Percentiles rank a stretch among this genome's conserved stretches.
phyloP scores from a whole-genome alignment of 2,113 vertebrate species.

The Perca schrenkii region DNA sequence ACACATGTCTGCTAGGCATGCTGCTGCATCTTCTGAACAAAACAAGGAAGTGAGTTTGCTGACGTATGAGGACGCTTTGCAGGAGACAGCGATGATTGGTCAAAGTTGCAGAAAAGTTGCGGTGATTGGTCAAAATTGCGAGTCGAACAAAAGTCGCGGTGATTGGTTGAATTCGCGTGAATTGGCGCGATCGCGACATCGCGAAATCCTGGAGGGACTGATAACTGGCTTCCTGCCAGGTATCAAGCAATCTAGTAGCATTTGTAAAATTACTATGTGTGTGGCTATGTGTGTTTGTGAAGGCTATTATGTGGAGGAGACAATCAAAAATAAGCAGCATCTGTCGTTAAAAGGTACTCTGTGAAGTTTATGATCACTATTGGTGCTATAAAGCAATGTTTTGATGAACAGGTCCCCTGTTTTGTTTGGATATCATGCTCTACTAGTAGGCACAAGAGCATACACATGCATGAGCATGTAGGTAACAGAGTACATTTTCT shows the following conservation, averaged over 20 bases:
- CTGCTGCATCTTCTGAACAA: too few relatives aligned
- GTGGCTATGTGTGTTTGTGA: neutral
- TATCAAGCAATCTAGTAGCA: neutral
- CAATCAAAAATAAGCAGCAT: neutral
- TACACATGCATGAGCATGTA: neutral
- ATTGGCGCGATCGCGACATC: too few relatives aligned
- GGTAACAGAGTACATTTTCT: neutral
- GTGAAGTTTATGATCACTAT: neutral
- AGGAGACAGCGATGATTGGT: too few relatives aligned
- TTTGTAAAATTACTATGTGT: constrained; percentile 7
- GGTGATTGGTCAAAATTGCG: too few relatives aligned
- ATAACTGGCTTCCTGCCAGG: constrained; percentile 17
- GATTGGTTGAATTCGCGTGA: too few relatives aligned
- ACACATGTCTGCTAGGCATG: too few relatives aligned
- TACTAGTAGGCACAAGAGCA: neutral
- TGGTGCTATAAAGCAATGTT: neutral
- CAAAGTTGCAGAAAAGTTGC: too few relatives aligned
- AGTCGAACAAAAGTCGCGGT: too few relatives aligned
- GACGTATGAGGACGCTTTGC: too few relatives aligned
- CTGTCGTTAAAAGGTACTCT: neutral
- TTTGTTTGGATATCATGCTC: neutral
- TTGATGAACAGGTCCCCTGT: neutral
- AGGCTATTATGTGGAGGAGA: neutral
- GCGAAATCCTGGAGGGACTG: too few relatives aligned
- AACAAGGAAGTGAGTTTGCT: too few relatives aligned